These are phyloP conservation scores for Hypanus sabinus DNA, from an alignment of 2,113 vertebrate genomes.

Conservation along the genomic window DNA sequence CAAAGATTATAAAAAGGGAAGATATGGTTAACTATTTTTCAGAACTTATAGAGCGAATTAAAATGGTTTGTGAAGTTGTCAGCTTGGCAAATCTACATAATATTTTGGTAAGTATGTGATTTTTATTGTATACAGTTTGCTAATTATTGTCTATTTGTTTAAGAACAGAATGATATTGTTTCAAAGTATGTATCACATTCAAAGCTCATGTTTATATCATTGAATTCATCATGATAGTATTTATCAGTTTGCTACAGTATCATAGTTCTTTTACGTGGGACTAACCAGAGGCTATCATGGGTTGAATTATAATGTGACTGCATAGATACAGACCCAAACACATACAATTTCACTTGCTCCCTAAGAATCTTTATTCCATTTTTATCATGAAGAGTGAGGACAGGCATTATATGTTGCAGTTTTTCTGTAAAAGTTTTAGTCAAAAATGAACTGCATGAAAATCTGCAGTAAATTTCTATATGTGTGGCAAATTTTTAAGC, in stretches of 20 bases:
- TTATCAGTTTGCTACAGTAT: not conserved
- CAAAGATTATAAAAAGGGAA: conserved; percentile 97
- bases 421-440: not conserved
- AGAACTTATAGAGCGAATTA: conserved; percentile 92
- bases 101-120: conserved; percentile 75
- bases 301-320: not conserved
- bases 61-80: conserved; percentile 94
- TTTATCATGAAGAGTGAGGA: not conserved
- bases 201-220: not conserved
- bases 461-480: too few relatives aligned
- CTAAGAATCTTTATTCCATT: not conserved
- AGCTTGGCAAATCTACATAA: conserved; percentile 90
- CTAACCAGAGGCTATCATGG: too few relatives aligned
- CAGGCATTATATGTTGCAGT: not conserved
- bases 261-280: not conserved
- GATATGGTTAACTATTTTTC: conserved; percentile 96
- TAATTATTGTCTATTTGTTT: not conserved
- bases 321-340: not conserved
- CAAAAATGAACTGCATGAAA: not conserved
- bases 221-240: not conserved
- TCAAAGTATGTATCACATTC: not conserved
- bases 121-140: not conserved
- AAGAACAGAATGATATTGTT: not conserved
- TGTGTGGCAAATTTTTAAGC: too few relatives aligned
- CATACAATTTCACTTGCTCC: not conserved